phyloP scores from a whole-genome alignment of 2,113 vertebrate species.

The Paramisgurnus dabryanus region DNA sequence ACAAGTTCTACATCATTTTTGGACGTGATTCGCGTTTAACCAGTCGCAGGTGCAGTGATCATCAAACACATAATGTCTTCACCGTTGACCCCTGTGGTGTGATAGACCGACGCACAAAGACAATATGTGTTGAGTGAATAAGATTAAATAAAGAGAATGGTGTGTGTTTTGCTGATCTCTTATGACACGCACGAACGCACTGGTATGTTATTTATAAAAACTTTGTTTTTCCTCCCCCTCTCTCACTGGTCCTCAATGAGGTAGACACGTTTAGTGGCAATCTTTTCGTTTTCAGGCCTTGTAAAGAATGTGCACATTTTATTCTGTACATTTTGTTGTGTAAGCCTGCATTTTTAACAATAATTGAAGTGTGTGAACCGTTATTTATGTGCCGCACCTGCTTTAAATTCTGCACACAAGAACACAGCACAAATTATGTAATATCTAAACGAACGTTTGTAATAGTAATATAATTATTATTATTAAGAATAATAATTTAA shows the following conservation, averaged over 20 bases:
- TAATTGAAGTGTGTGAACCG: not conserved
- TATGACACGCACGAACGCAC: conserved; percentile 22
- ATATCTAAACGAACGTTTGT: not conserved
- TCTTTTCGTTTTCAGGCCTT: not conserved
- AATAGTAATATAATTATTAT: not conserved
- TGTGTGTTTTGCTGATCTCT: conserved; percentile 35
- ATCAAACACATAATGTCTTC: not conserved
- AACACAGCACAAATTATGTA: not conserved
- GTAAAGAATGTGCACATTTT: not conserved
- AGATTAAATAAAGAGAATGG: not conserved
- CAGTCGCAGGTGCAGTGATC: conserved; percentile 24
- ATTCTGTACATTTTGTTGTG: not conserved
- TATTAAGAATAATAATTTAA: not conserved
- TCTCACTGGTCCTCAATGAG: not conserved
- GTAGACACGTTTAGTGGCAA: not conserved
- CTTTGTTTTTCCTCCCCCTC: conserved; percentile 7
- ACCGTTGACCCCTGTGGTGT: conserved; percentile 4
- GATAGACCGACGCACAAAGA: conserved; percentile 1
- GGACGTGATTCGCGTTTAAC: not conserved
- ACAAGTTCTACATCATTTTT: not conserved
- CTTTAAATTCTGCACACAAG: not conserved
- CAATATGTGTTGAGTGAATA: not conserved
- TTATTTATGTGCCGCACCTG: not conserved
- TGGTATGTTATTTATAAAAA: conserved; percentile 38
- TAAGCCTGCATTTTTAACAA: not conserved